These are phyloP conservation scores for Drepana falcataria DNA, from an alignment of 2,888 invertebrate genomes.

Conservation along the genomic window DNA sequence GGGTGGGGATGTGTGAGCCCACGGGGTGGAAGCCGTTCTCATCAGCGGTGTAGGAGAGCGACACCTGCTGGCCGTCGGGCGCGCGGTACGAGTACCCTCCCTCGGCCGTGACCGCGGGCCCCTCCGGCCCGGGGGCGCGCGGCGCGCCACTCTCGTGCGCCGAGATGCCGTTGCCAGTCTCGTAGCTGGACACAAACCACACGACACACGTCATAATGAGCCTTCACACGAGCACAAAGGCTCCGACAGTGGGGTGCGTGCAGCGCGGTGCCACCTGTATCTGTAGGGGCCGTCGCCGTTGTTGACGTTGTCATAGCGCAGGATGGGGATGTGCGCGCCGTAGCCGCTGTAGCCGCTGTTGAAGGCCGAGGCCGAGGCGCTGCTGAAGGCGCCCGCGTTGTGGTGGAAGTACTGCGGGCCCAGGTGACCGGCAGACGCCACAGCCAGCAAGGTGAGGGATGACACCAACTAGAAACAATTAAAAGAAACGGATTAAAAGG, in stretches of 20 bases:
- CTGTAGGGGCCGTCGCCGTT: conserved; percentile 81
- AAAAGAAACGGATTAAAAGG: too few relatives aligned
- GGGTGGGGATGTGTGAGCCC: conserved; percentile 77
- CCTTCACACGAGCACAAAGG: not conserved
- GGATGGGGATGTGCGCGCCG: conserved; percentile 74
- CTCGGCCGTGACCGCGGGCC: conserved; percentile 74
- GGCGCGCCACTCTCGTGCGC: conserved; percentile 76
- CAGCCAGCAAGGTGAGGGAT: conserved; percentile 27
- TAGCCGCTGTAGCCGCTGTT: conserved; percentile 22
- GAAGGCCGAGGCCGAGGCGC: conserved; percentile 18
- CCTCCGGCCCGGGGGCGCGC: conserved; percentile 69
- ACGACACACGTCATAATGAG: not conserved
- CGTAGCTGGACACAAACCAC: conserved; percentile 51
- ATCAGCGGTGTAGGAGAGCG: conserved; percentile 82
- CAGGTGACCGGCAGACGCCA: conserved; percentile 36
- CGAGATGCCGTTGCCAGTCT: conserved; percentile 81
- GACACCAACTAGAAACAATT: conserved; percentile 29
- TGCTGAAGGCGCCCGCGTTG: conserved; percentile 31
- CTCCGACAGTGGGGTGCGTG: not conserved
- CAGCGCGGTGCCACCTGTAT: conserved; percentile 62
- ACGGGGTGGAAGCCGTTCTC: conserved; percentile 83
- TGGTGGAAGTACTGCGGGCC: conserved; percentile 19
- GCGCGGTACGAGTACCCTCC: conserved; percentile 82
- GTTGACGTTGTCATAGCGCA: conserved; percentile 79
- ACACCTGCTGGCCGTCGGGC: conserved; percentile 80